Evolutionary conservation across 1,140 invertebrate species (phyloP).

Genomic region (Palaemon carinicauda): DNA sequence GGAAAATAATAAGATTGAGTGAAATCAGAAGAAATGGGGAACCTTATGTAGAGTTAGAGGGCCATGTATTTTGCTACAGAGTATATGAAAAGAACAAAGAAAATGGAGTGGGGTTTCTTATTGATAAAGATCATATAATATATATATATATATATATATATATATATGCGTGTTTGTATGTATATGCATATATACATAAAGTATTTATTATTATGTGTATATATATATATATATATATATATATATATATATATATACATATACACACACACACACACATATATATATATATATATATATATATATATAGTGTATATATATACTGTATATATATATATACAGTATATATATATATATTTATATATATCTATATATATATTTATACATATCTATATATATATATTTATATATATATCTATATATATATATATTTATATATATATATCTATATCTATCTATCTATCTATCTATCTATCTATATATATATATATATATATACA

Average conservation of each 20-base stretch:
- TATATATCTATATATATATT: slow-evolving; percentile 7
- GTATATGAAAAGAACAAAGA: too few relatives aligned
- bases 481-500: slow-evolving; percentile 19
- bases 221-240: background rate
- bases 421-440: background rate
- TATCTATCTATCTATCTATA: slow-evolving; percentile 24
- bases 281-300: background rate
- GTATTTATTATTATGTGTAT: background rate
- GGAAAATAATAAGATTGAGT: too few relatives aligned
- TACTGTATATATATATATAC: slow-evolving; percentile 7
- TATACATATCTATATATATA: background rate
- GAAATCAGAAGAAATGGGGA: too few relatives aligned
- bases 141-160: background rate
- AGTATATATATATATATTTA: background rate
- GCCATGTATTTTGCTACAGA: too few relatives aligned
- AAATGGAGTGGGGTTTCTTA: too few relatives aligned
- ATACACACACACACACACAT: background rate
- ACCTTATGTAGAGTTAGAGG: too few relatives aligned
- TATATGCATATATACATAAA: background rate
- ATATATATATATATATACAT: background rate
- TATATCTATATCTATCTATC: slow-evolving; percentile 20
- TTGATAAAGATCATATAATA: too few relatives aligned
- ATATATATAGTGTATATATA: background rate
- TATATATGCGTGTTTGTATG: background rate
- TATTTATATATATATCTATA: background rate